A percentile compares a stretch with the other conserved stretches of the same genome.
Evolutionary conservation across 53 echinoderm and acorn worm species (phyloP).

Genomic region (Antedon mediterranea): DNA sequence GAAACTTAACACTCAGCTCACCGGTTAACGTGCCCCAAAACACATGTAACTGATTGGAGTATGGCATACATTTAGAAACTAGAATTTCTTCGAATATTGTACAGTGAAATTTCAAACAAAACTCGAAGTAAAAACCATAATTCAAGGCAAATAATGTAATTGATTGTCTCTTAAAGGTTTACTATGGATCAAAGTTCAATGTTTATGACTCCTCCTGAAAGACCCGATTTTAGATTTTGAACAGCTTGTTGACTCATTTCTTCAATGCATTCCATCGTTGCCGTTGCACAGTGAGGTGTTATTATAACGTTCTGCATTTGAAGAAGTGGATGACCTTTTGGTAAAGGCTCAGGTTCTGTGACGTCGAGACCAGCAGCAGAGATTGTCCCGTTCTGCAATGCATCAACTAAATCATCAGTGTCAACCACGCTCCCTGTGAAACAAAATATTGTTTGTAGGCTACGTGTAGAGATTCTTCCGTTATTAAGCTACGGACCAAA

Average conservation of each 20-base stretch:
- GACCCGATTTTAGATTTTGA: neutral
- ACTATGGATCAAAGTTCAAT: conserved; percentile 1
- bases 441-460: too few relatives aligned
- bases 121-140: too few relatives aligned
- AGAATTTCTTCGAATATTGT: too few relatives aligned
- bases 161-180: neutral
- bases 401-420: conserved; percentile 19
- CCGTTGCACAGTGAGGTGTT: conserved; percentile 4
- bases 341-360: conserved; percentile 27
- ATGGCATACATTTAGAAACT: too few relatives aligned
- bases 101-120: too few relatives aligned
- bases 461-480: too few relatives aligned
- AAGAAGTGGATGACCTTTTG: conserved; percentile 4
- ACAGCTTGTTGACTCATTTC: neutral
- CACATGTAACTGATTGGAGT: too few relatives aligned
- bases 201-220: neutral
- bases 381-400: conserved; percentile 4
- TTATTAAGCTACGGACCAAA: too few relatives aligned
- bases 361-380: conserved; percentile 21
- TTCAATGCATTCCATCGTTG: neutral
- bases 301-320: conserved; percentile 17
- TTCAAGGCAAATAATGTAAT: too few relatives aligned
- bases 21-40: too few relatives aligned
- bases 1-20: too few relatives aligned
- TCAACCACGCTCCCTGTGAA: conserved; percentile 11